Evolutionary conservation across 2,797 vertebrate species (phyloP), one percentile per base, ranked within the genome.

Genomic region (Poeciliopsis infans): DNA sequence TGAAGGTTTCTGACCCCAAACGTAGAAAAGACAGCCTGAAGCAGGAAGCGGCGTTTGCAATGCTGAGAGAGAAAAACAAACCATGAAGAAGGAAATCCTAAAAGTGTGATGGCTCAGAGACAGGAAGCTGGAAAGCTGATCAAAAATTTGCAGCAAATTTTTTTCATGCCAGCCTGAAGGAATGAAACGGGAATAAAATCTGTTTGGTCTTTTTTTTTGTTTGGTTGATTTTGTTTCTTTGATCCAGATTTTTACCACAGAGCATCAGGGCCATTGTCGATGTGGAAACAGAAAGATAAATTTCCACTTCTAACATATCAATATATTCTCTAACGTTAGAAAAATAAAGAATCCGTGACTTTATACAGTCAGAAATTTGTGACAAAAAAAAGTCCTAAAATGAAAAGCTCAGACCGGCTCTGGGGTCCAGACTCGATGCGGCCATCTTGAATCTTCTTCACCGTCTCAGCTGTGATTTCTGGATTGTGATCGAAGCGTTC

Each of bases 121-220:
- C 59, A 78, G 53, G 73, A 82, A 80, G 49, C 45, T 51, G 57
- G 64, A 47, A 75, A 88, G 92, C 91, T 72, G 91, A 85, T 94
- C 90, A 75, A 93, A 94, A 92, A 90, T 73, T 28, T 6, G 23
- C 11, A 61, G 57, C 28, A 75, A 57, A 83, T 91, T 41, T 68
- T 83, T 72, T 80, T 95, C 92, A 94, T 86, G 80, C 83, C 94
- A 92, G 92, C 90, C 89, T 74, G 70, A 16, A 69, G 85, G 77
- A 86, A 86, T 72, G 41, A 87, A 20, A 36, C 64, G 59, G 31
- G 78, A 23, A 74, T 69, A 81, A 82, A 77, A n/a, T 87, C 85
- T 72, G 81, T 87, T 87, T 0, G 41, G 36, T 18, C 53, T 28
- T 55, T 74, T n/a, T n/a, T 16, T 73, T 70, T 28, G 25, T 57